phyloP scores from a whole-genome alignment of 2,113 vertebrate genomes.

The Actenoides lindsayi region DNA sequence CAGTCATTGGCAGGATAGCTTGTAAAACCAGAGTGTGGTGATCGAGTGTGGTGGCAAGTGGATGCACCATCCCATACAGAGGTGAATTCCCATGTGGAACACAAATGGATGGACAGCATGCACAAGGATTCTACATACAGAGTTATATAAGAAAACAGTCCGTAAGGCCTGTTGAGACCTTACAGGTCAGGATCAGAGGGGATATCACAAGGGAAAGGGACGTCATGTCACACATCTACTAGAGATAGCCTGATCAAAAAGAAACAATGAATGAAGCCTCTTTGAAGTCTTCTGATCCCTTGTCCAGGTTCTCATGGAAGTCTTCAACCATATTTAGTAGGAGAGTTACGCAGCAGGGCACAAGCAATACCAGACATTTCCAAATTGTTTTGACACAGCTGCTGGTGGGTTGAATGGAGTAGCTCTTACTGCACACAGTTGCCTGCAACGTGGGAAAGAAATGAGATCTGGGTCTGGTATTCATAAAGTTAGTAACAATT shows the following conservation, averaged over 20 bases:
- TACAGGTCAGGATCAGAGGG: background rate
- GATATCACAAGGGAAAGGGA: accelerated
- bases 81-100: background rate
- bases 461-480: background rate
- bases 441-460: background rate
- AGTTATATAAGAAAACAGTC: background rate
- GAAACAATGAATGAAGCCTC: background rate
- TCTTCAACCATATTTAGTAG: background rate
- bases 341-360: background rate
- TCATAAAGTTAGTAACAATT: background rate
- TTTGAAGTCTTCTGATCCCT: background rate
- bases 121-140: accelerated
- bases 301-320: background rate
- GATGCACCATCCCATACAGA: background rate
- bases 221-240: background rate
- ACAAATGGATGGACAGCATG: accelerated
- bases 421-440: background rate
- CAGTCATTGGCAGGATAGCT: background rate
- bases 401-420: background rate
- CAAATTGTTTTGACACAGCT: background rate
- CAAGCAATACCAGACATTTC: background rate
- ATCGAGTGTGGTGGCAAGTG: background rate
- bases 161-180: accelerated
- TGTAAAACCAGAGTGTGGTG: background rate
- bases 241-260: background rate